Conservation (phyloP, 2,888 invertebrate genomes). For the Muscina levida region DNA sequence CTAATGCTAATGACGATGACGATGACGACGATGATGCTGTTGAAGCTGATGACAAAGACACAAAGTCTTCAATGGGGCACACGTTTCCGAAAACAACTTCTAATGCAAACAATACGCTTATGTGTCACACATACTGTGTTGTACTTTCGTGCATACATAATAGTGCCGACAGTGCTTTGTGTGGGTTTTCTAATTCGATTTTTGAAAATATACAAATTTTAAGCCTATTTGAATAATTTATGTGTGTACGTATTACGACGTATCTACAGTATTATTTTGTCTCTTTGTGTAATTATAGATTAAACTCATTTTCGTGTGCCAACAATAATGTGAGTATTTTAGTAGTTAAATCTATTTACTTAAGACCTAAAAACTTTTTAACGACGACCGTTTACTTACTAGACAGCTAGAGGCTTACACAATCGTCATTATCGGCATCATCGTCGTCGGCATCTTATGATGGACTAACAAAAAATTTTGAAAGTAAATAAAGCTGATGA, state of each 20-base stretch:
- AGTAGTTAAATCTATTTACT: background rate
- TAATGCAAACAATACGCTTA: too few relatives aligned
- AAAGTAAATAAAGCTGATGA: too few relatives aligned
- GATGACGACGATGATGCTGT: too few relatives aligned
- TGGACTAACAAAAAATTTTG: too few relatives aligned
- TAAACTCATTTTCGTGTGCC: conserved; percentile 9
- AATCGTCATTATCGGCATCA: background rate
- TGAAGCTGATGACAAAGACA: too few relatives aligned
- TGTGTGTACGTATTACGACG: too few relatives aligned
- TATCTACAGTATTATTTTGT: conserved; percentile 28
- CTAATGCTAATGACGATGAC: too few relatives aligned
- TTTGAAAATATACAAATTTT: background rate
- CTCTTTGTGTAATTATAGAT: conserved; percentile 12
- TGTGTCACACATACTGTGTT: too few relatives aligned
- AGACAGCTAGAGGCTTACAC: background rate
- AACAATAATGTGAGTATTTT: conserved; percentile 12
- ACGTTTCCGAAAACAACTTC: too few relatives aligned
- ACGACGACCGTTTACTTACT: background rate
- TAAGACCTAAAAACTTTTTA: background rate
- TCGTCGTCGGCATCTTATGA: too few relatives aligned
- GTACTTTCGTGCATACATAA: too few relatives aligned
- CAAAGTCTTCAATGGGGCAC: too few relatives aligned
- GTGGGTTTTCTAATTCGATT: background rate
- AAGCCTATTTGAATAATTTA: conserved; percentile 26
- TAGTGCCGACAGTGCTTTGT: background rate